Evolutionary conservation across 2,113 vertebrate species (phyloP), one percentile per base, ranked within the genome.

Genomic region (Calypte anna): DNA sequence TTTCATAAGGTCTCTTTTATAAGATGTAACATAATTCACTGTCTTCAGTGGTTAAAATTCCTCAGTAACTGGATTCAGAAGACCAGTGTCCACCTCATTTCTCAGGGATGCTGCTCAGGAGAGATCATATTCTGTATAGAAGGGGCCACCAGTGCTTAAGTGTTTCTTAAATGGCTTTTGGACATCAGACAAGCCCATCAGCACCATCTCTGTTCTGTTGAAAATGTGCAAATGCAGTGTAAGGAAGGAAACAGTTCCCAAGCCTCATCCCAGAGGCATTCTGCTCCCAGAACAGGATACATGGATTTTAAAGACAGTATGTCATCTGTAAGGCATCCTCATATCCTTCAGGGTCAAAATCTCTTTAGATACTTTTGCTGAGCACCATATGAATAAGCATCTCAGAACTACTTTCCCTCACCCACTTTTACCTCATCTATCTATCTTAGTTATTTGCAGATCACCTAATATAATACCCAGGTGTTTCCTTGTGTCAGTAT

Each of bases 241-340:
- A 66, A 86, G 15, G 33, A 88, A 86, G 40, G 22, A 70, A 95
- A 55, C 10, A 33, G 17, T 33, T 86, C 28, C 57, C 76, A 81
- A 43, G 19, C 4, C 19, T 88, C 43, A 72, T 48, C 53, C 53
- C 28, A 51, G 68, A 73, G 51, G 51, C 4, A 0, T n/a, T 2
- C 10, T 44, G 46, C 70, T 80, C 74, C 24, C 21, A 40, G 62
- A 92, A 62, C 33, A 36, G 62, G 92, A 62, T 31, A 1, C 14
- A 3, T 14, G 31, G 51, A 77, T 88, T 92, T 91, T 70, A 43
- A 74, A 93, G 94, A 94, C 82, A 74, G 63, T 88, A 74, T 67
- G 59, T 90, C 75, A 87, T 82, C 51, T 85, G 22, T 63, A 80
- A 96, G 68, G 70, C 82, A 94, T 87, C 72, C 68, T 94, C 67